phyloP scores from a whole-genome alignment of 37 sponge, comb jelly and placozoan genomes.

The Amphimedon queenslandica region DNA sequence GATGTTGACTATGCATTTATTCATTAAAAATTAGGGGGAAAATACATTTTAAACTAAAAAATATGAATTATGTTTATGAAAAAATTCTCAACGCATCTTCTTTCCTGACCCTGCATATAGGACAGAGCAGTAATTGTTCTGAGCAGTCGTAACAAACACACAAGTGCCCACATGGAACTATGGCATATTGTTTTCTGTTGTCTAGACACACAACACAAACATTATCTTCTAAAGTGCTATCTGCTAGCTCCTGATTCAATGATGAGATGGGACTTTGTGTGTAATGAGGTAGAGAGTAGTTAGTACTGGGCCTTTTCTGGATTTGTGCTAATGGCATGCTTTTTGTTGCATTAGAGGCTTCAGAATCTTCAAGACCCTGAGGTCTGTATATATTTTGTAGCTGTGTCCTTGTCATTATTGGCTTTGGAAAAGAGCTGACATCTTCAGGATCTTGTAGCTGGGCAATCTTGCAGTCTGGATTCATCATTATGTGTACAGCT shows the following conservation, averaged over 20 bases:
- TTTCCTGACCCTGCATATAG: conserved; percentile 16
- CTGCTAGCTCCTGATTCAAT: too few species aligned
- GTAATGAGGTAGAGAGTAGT: background rate
- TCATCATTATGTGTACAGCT: background rate
- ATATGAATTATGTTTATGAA: too few species aligned
- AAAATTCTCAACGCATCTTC: conserved; percentile 21
- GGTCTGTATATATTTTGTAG: background rate
- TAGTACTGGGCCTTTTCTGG: background rate
- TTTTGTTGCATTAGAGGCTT: background rate
- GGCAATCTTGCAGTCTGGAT: background rate
- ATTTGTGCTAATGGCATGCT: background rate
- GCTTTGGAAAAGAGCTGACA: background rate
- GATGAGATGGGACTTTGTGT: background rate
- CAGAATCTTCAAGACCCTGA: background rate
- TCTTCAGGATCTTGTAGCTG: background rate
- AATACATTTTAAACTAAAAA: too few species aligned
- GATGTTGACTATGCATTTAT: too few species aligned
- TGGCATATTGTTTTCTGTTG: conserved; percentile 36
- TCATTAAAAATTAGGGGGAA: too few species aligned
- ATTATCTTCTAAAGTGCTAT: too few species aligned
- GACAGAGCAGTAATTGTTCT: conserved; percentile 21
- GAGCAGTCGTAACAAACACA: conserved; percentile 60
- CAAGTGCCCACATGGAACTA: conserved; percentile 57
- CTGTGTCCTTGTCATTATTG: background rate
- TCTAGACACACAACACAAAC: conserved; percentile 57